These are phyloP conservation scores for Fratercula arctica DNA, from an alignment of 2,797 vertebrate genomes.

Conservation along the genomic window DNA sequence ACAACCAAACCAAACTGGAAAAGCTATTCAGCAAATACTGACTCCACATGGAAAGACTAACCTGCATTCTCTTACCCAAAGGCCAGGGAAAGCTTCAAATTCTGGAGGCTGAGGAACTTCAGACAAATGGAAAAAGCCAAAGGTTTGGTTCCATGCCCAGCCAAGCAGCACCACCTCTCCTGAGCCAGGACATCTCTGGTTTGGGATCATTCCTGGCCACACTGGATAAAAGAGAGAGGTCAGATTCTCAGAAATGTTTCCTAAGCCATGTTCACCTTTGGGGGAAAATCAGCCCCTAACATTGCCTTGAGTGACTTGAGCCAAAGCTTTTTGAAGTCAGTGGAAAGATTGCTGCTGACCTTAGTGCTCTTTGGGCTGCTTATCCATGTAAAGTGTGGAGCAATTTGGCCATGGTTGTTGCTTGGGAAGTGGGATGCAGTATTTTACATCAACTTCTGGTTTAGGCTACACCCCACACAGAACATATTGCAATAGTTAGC, in stretches of 20 bases:
- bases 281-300: background rate
- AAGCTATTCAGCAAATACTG: background rate
- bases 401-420: background rate
- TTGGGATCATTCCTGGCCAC: background rate
- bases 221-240: background rate
- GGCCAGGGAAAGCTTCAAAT: background rate
- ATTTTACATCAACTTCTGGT: constrained; percentile 17
- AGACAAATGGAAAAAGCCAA: background rate
- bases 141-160: background rate
- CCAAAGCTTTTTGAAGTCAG: background rate
- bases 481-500: constrained; percentile 29
- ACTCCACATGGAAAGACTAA: background rate
- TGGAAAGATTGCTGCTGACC: background rate
- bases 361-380: background rate
- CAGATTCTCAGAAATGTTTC: background rate
- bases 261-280: background rate
- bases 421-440: background rate
- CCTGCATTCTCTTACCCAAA: background rate
- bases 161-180: background rate
- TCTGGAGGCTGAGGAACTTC: background rate
- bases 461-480: background rate
- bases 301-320: background rate
- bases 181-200: background rate
- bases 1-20: background rate
- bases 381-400: background rate